Base-by-base conservation (phyloP, 2,113 vertebrate species). In the Micromys minutus region DNA sequence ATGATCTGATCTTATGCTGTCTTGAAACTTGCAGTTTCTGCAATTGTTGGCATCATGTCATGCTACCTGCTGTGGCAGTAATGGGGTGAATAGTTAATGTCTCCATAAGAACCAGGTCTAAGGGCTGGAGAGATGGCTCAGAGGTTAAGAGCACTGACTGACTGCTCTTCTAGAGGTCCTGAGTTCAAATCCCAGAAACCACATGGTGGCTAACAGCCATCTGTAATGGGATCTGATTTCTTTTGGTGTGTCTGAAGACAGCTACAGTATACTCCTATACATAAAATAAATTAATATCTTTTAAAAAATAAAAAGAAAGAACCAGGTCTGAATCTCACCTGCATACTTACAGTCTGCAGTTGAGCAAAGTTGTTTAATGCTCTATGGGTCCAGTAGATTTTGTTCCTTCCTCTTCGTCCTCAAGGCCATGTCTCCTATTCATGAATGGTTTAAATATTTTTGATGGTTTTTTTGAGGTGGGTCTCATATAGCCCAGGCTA, bases 361-460 rank as follows among this genome's bases (percentile, higher is more conserved):
- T 57, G 52, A 55, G 0, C 9, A 22, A 45, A 10, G 42, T 21
- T 63, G 11, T 19, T 77, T 45, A 45, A 26, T 81, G 29, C 15
- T 76, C 0, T 24, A 71, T 16, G 31, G 34, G 39, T 65, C 69
- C 7, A 1, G 9, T 61, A 55, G 22, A 47, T 90, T 94, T 47
- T 29, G 12, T 15, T 84, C 76, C 29, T 87, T 63, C 39, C 50
- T 26, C 19, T 65, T 47, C 52, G 42, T 16, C 45, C 59, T 83
- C 31, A 72, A 42, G 63, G 1, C 31, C 15, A 10, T 31, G 2
- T 75, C 83, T 75, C 74, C 59, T 24, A 16, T 72, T 92, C n/a
- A 59, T 63, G 57, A 93, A 71, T 31, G 0, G 39, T 22, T 86
- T 89, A n/a, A 93, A 47, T 94, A 50, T 74, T 96, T 45, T 85